phyloP scores from a whole-genome alignment of 2,888 invertebrate species.

The Podabrus alpinus region DNA sequence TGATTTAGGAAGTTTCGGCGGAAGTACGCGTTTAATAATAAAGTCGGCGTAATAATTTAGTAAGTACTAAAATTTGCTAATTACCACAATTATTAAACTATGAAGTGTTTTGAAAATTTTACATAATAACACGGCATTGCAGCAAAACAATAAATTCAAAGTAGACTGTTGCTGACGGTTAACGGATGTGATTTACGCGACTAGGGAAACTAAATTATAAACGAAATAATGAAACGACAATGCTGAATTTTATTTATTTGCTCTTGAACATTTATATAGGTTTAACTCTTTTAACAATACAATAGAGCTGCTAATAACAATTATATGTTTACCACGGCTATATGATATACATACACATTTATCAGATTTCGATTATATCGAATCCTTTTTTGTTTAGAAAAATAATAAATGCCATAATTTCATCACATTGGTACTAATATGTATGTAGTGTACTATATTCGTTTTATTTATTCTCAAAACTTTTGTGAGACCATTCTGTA shows the following conservation, averaged over 20 bases:
- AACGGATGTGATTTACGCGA: conserved; percentile 40
- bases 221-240: conserved; percentile 41
- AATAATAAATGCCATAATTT: not conserved
- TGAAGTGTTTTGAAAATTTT: conserved; percentile 23
- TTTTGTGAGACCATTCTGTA: not conserved
- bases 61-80: not conserved
- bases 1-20: not conserved
- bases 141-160: conserved; percentile 40
- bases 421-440: not conserved
- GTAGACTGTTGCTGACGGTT: conserved; percentile 40
- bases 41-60: not conserved
- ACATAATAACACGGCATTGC: conserved; percentile 31
- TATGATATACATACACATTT: conserved; percentile 9
- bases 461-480: too few relatives aligned
- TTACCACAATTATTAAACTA: not conserved
- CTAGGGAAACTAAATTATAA: conserved; percentile 40
- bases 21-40: not conserved
- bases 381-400: not conserved
- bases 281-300: conserved; percentile 23
- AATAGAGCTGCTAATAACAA: conserved; percentile 24
- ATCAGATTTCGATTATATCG: not conserved
- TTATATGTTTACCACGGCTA: conserved; percentile 25
- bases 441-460: not conserved
- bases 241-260: conserved; percentile 37
- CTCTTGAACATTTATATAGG: conserved; percentile 26